These are phyloP conservation scores for Megastigmus dorsalis DNA, from an alignment of 2,888 invertebrate genomes.

Conservation along the genomic window DNA sequence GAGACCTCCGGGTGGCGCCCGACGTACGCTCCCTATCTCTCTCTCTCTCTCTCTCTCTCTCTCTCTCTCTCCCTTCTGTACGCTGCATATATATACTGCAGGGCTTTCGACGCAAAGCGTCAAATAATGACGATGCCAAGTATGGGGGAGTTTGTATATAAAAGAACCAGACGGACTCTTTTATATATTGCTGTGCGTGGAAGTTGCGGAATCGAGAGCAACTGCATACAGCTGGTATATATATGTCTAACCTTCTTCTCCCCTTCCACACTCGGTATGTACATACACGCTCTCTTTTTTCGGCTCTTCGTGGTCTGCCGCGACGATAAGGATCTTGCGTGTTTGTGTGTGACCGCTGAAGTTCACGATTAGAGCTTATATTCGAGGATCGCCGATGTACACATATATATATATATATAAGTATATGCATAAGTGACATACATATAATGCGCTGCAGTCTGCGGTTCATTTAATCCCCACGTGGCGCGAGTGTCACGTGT, in stretches of 20 bases:
- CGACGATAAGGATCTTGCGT: not conserved
- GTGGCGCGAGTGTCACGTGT: not conserved
- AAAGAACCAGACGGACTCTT: constrained; percentile 15
- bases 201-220: constrained; percentile 19
- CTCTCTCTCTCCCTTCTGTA: no score
- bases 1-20: not conserved
- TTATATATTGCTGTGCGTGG: constrained; percentile 8
- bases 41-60: no score
- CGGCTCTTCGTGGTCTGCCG: no score
- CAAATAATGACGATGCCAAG: constrained; percentile 31
- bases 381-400: constrained; percentile 22
- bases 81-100: not conserved
- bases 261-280: no score
- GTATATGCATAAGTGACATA: no score
- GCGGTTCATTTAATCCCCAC: constrained; percentile 7
- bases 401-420: no score
- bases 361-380: constrained; percentile 32
- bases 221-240: constrained; percentile 30
- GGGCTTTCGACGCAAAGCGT: constrained; percentile 21
- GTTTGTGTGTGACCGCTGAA: constrained; percentile 1
- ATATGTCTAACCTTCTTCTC: no score
- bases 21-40: not conserved
- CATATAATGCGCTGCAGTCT: no score
- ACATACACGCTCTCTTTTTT: not conserved
- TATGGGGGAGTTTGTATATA: not conserved